Conservation (phyloP, 2,113 vertebrate genomes). For the Corythoichthys haematopterus region DNA sequence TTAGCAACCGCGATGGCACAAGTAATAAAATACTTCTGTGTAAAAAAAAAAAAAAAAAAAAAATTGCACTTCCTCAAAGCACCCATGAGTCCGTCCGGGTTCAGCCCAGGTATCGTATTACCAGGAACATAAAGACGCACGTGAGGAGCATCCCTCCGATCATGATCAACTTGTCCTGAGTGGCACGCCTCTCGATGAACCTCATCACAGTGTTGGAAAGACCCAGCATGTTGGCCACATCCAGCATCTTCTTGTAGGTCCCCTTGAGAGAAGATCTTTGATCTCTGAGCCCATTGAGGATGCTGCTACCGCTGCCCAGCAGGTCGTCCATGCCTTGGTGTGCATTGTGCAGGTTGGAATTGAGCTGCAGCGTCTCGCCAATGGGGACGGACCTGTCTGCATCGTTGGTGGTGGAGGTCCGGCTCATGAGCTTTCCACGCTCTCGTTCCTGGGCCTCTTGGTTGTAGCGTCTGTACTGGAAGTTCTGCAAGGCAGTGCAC, state of each 20-base stretch:
- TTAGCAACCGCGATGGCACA: constrained; percentile 15
- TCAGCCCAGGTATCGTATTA: constrained; percentile 91
- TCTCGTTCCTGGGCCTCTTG: constrained; percentile 88
- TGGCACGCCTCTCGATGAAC: constrained; percentile 90
- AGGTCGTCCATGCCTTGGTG: constrained; percentile 94
- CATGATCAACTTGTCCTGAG: constrained; percentile 96
- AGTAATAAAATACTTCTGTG: neutral
- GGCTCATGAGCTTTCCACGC: constrained; percentile 85
- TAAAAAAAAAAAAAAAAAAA: neutral
- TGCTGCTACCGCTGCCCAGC: constrained; percentile 86
- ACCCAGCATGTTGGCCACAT: constrained; percentile 93
- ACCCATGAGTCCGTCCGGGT: neutral
- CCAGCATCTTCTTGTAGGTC: constrained; percentile 95
- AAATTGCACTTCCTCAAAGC: constrained; percentile 1
- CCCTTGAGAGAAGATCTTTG: constrained; percentile 93
- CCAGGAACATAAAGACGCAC: constrained; percentile 86
- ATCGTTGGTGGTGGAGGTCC: constrained; percentile 92
- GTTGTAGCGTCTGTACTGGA: constrained; percentile 83
- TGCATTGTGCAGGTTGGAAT: constrained; percentile 84
- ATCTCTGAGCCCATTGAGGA: constrained; percentile 88
- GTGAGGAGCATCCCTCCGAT: constrained; percentile 91
- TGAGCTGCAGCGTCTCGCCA: constrained; percentile 91
- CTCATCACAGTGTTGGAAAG: constrained; percentile 97
- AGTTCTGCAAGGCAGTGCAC: constrained; percentile 85
- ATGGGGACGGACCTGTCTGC: constrained; percentile 94